A percentile compares a stretch with the other conserved stretches of the same genome.
phyloP scores from a whole-genome alignment of 2,797 vertebrate species.

The Naso thynnoides region DNA sequence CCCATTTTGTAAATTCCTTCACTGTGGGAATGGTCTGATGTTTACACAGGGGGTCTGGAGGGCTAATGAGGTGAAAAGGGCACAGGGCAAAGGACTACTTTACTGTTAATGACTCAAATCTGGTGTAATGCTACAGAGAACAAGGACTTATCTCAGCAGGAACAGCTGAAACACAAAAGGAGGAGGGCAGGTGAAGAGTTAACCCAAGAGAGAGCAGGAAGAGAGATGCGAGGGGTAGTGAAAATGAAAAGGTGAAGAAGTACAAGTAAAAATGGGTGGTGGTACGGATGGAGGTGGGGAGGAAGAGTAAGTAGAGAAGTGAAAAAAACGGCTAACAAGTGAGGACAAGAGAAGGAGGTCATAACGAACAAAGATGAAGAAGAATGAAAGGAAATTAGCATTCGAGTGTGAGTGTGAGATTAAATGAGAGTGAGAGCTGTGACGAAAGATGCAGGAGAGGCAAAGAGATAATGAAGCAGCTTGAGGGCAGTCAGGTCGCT shows the following conservation, averaged over 20 bases:
- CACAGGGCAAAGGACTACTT: constrained; percentile 51
- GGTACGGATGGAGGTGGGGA: background rate
- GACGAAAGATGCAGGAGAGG: constrained; percentile 16
- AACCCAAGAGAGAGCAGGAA: background rate
- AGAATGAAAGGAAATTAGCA: constrained; percentile 20
- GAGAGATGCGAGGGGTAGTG: background rate
- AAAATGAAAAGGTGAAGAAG: constrained; percentile 2
- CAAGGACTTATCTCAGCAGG: constrained; percentile 52
- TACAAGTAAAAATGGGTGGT: background rate
- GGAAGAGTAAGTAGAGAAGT: constrained; percentile 17
- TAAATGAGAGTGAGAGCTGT: constrained; percentile 13
- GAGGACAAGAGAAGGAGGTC: background rate
- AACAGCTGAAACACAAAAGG: constrained; percentile 43
- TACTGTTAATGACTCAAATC: constrained; percentile 27
- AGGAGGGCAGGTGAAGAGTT: constrained; percentile 19
- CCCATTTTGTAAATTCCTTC: constrained; percentile 48
- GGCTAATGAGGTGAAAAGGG: constrained; percentile 38
- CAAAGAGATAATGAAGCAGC: constrained; percentile 15
- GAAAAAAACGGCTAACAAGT: constrained; percentile 1
- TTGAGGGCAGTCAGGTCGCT: constrained; percentile 15
- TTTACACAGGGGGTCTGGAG: constrained; percentile 17
- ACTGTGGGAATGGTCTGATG: constrained; percentile 56
- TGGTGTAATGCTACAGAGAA: constrained; percentile 51
- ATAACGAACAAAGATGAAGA: constrained; percentile 1
- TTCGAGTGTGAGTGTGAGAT: constrained; percentile 16